phyloP scores from a whole-genome alignment of 2,797 vertebrate species.

The Hoplostethus atlanticus region DNA sequence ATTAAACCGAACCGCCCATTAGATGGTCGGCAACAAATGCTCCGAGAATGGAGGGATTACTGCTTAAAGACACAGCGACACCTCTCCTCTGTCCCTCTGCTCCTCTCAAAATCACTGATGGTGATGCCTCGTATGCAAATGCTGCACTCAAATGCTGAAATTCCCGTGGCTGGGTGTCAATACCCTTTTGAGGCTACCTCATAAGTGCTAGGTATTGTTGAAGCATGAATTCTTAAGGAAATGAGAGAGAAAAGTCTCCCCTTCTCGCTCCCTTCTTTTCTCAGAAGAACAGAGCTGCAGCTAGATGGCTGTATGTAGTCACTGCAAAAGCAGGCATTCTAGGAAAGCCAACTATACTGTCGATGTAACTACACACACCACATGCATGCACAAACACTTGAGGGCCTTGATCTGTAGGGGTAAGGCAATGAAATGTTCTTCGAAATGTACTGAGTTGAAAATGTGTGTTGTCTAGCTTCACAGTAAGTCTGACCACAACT shows the following conservation, averaged over 20 bases:
- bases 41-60: constrained; percentile 79
- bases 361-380: constrained; percentile 38
- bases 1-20: constrained; percentile 82
- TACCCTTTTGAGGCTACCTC: constrained; percentile 30
- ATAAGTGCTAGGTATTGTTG: constrained; percentile 44
- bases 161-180: constrained; percentile 19
- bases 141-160: constrained; percentile 32
- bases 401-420: constrained; percentile 37
- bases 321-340: constrained; percentile 68
- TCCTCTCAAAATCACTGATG: constrained; percentile 36
- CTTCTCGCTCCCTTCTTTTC: constrained; percentile 21
- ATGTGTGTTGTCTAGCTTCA: constrained; percentile 8
- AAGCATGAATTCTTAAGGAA: constrained; percentile 24
- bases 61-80: constrained; percentile 84
- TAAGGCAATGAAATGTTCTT: constrained; percentile 25
- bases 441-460: background rate
- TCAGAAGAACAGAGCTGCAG: constrained; percentile 73
- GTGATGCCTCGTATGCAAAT: constrained; percentile 47
- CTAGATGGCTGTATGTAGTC: constrained; percentile 83
- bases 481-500: background rate
- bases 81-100: constrained; percentile 33
- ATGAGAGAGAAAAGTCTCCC: constrained; percentile 43
- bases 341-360: constrained; percentile 63
- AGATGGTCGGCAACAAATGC: constrained; percentile 82
- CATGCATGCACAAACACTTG: constrained; percentile 46